Evolutionary conservation across 2,888 invertebrate genomes (phyloP), one percentile per base, ranked within the genome.

Genomic region (Ornithoptera priamus): DNA sequence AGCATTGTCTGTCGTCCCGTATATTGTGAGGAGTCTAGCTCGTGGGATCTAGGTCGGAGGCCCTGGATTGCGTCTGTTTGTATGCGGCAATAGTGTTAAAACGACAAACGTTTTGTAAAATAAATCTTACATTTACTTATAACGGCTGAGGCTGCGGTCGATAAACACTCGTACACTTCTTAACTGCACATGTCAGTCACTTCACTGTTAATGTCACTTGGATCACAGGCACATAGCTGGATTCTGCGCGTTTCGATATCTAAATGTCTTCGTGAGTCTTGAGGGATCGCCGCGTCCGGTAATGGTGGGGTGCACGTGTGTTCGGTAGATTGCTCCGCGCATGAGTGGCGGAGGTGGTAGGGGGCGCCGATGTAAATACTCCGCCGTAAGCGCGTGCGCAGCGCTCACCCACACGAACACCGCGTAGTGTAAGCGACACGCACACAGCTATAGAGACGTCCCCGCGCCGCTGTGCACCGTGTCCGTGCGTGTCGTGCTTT

Each of bases 21-120:
- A 89, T 89, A 87, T 89, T 80, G 80, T 74, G 72, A 76, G 80
- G 77, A 80, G 80, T 76, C 81, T 81, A 81, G 78, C 84, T 78
- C 91, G 90, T 92, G 91, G 83, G 91, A 92, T 92, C 89, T 90
- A 81, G 92, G 91, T 91, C 92, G 89, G 84, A 85, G 87, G 83
- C 85, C 81, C 80, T 30, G 80, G 81, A 79, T 77, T 75, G 73
- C 75, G 64, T 69, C 50, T 53, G 50, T 22, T 42, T 22, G 20
- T 59, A 64, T 59, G 59, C 63, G 63, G 39, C 39, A 62, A 64
- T 53, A 64, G 36, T 64, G 39, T 61, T 42, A 42, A 53, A 53
- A 24, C 53, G 20, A 18, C 67, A 64, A 59, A 56, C 15, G 42
- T 76, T 74, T 74, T 73, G 81, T 79, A 78, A 79, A 80, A 77